phyloP scores from a whole-genome alignment of 2,113 vertebrate genomes.

The Castor canadensis region DNA sequence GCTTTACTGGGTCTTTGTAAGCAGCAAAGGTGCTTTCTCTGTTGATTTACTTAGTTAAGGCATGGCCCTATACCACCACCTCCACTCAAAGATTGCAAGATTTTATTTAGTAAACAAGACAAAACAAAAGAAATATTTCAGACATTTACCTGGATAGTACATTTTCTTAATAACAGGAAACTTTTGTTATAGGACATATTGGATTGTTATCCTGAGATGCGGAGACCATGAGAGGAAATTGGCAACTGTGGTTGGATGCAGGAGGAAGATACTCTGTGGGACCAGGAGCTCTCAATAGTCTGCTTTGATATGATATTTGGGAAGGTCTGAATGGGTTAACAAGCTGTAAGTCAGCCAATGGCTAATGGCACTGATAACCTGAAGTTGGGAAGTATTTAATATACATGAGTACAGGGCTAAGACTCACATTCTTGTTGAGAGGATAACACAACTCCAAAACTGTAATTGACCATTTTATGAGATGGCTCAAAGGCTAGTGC shows the following conservation, averaged over 20 bases:
- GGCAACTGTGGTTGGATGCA: neutral
- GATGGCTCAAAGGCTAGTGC: neutral
- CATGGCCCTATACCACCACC: neutral
- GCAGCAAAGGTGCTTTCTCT: rapidly evolving
- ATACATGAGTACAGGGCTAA: neutral
- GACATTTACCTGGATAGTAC: neutral
- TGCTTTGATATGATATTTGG: neutral
- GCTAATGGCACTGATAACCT: neutral
- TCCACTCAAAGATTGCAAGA: neutral
- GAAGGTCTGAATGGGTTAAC: neutral
- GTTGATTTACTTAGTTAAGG: neutral
- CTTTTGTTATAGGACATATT: neutral
- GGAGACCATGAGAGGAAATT: neutral
- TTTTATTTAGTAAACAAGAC: neutral
- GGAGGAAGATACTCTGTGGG: neutral
- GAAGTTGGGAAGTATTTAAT: neutral
- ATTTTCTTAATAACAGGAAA: neutral
- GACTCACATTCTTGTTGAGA: neutral
- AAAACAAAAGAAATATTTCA: neutral
- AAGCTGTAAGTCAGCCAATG: neutral
- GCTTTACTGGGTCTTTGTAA: neutral
- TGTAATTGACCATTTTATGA: neutral
- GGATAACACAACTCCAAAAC: neutral
- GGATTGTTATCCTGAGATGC: neutral
- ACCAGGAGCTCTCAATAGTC: neutral